Base-by-base conservation (phyloP, 92 coral and sea anemone species). In the Palythoa grandis region DNA sequence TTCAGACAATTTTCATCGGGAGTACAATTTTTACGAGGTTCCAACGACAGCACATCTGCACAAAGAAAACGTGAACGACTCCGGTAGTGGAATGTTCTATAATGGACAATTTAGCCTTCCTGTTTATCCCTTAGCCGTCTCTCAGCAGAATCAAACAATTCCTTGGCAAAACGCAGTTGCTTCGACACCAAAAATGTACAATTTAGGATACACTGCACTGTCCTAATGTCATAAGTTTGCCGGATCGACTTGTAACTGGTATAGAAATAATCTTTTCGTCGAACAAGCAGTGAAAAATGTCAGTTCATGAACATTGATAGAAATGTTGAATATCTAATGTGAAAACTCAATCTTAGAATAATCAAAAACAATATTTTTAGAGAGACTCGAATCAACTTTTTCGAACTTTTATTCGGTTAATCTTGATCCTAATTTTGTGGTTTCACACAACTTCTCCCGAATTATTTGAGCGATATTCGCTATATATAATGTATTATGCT, bases 41-140 rank as follows among this genome's bases (percentile, higher is more conserved):
- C 70, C 54, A 17, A 66, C 43, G 47, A 20, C 85, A 17, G 24
- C 60, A 63, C 52, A 61, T 39, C 60, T 80, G 2, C 75, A 80
- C 85, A 68, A 67, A 12, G 9, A 43, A 48, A 22, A 40, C 23
- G 47, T n/a, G 5, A 10, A 17, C 63, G 39, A 19, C 47, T 19
- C 85, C 15, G 75, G 15, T 24, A 80, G 85, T 23, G 85, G 85
- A 80, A 80, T 80, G 85, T 47, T 65, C 7, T 80, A 65, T 35
- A 80, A 80, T 66, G 85, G 85, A 66, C 85, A 80, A 50, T 80
- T 80, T 48, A 80, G 85, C 23, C 57, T 80, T 7, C 85, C 85
- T 7, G 74, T 80, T 24, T 80, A 80, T 22, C 85, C 85, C 1
- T 63, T 80, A 53, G 74, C 85, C 74, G 74, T 48, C 53, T 20